phyloP scores from a whole-genome alignment of 2,888 invertebrate genomes.

The Heptascelio sp. region DNA sequence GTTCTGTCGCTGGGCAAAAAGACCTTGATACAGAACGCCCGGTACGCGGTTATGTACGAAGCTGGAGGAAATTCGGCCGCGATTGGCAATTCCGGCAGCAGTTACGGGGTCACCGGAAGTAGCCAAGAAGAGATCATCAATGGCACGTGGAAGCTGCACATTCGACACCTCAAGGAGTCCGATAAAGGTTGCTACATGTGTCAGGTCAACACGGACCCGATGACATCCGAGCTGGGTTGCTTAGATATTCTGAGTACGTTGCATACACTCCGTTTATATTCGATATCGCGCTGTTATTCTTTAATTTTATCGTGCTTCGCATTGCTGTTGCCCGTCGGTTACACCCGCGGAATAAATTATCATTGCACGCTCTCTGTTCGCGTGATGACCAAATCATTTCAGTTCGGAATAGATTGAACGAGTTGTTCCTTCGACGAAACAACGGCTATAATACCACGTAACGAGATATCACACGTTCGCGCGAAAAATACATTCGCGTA shows the following conservation, averaged over 20 bases:
- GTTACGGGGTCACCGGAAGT: conserved; percentile 94
- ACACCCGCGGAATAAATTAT: conserved; percentile 61
- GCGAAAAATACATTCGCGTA: no score
- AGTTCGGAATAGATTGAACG: conserved; percentile 33
- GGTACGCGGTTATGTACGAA: conserved; percentile 95
- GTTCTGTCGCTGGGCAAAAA: conserved; percentile 95
- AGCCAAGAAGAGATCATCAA: conserved; percentile 93
- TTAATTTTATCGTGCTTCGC: conserved; percentile 46
- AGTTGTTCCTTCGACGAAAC: conserved; percentile 30
- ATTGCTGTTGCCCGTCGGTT: conserved; percentile 32
- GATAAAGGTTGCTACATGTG: conserved; percentile 98
- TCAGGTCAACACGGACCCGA: conserved; percentile 96
- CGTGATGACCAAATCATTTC: conserved; percentile 32
- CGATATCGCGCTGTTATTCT: conserved; percentile 45
- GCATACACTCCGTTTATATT: conserved; percentile 4
- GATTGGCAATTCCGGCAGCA: conserved; percentile 79
- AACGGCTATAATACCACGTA: no score
- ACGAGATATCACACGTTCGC: no score
- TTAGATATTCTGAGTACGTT: conserved; percentile 94
- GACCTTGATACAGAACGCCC: conserved; percentile 94
- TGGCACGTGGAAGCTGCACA: conserved; percentile 95
- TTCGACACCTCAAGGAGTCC: conserved; percentile 93
- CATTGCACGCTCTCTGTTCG: background rate
- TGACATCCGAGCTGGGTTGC: conserved; percentile 96
- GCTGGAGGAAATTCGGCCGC: conserved; percentile 83